These are phyloP conservation scores for Globicephala melas DNA, from an alignment of 2,113 vertebrate species.

Conservation along the genomic window DNA sequence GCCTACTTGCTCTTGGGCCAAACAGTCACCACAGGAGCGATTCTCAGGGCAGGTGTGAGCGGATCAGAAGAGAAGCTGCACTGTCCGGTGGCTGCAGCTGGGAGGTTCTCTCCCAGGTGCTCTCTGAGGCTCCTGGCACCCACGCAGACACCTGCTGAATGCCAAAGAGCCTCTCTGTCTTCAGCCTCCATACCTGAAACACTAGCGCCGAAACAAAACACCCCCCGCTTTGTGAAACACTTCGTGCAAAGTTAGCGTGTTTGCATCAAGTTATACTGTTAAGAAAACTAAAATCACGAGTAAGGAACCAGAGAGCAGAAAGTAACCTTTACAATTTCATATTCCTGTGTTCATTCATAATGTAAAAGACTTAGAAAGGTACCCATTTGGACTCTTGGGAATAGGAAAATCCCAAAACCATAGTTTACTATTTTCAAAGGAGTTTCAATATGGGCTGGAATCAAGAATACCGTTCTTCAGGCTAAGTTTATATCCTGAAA, in stretches of 20 bases:
- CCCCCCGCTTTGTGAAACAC: neutral
- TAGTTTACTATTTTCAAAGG: constrained; percentile 85
- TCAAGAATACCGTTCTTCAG: constrained; percentile 85
- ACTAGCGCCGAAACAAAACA: neutral
- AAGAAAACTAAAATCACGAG: constrained; percentile 69
- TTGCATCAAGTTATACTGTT: constrained; percentile 32
- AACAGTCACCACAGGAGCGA: neutral
- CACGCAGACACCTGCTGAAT: neutral
- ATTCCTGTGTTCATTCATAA: constrained; percentile 82
- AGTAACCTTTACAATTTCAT: constrained; percentile 76
- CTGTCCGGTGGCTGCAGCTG: neutral
- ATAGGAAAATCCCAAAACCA: constrained; percentile 84
- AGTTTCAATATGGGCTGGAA: constrained; percentile 85
- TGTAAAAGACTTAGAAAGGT: constrained; percentile 74
- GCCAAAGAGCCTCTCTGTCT: neutral
- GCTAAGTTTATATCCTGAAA: constrained; percentile 87
- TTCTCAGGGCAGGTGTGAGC: neutral
- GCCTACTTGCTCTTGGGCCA: constrained; percentile 32
- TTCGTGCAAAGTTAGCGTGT: neutral
- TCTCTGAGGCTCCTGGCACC: neutral
- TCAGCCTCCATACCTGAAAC: neutral
- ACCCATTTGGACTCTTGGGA: constrained; percentile 83
- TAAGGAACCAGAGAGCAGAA: constrained; percentile 74
- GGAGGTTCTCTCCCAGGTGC: neutral
- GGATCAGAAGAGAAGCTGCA: neutral